Evolutionary conservation across 2,888 invertebrate species (phyloP).

Genomic region (Amorpha juglandis): DNA sequence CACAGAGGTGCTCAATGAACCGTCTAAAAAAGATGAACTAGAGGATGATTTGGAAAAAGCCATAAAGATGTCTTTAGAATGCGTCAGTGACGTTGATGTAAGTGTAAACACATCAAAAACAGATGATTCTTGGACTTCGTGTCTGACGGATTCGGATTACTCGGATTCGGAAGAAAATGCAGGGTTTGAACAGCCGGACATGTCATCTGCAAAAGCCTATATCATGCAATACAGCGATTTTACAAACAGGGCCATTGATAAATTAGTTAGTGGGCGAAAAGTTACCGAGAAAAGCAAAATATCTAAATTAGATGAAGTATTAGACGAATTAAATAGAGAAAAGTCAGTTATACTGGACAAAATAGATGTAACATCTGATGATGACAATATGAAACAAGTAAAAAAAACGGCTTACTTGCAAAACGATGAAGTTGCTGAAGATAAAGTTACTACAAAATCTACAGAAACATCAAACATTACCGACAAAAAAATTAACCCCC

Average conservation of each 20-base stretch:
- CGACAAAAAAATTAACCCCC: background rate
- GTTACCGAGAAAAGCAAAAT: constrained; percentile 47
- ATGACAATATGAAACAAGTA: constrained; percentile 62
- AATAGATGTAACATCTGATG: constrained; percentile 65
- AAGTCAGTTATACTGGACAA: constrained; percentile 66
- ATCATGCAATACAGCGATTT: constrained; percentile 91
- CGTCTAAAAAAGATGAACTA: constrained; percentile 60
- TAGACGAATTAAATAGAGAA: constrained; percentile 68
- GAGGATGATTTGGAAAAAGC: constrained; percentile 85
- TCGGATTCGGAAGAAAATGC: constrained; percentile 73
- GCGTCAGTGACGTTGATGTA: constrained; percentile 58
- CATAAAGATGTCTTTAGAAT: constrained; percentile 85
- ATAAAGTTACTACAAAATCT: background rate
- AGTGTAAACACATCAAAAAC: constrained; percentile 64
- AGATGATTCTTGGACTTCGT: constrained; percentile 77
- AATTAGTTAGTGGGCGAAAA: constrained; percentile 72
- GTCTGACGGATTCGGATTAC: constrained; percentile 71
- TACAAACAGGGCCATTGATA: constrained; percentile 87
- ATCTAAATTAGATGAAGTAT: constrained; percentile 59
- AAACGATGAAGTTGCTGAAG: background rate
- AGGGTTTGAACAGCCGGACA: constrained; percentile 61
- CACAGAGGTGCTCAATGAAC: constrained; percentile 34
- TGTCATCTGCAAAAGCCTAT: constrained; percentile 87
- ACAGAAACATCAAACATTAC: background rate
- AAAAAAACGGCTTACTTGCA: constrained; percentile 29